Evolutionary conservation across 2,888 invertebrate genomes (phyloP).

Genomic region (Scaptomyza cyrtandrae): DNA sequence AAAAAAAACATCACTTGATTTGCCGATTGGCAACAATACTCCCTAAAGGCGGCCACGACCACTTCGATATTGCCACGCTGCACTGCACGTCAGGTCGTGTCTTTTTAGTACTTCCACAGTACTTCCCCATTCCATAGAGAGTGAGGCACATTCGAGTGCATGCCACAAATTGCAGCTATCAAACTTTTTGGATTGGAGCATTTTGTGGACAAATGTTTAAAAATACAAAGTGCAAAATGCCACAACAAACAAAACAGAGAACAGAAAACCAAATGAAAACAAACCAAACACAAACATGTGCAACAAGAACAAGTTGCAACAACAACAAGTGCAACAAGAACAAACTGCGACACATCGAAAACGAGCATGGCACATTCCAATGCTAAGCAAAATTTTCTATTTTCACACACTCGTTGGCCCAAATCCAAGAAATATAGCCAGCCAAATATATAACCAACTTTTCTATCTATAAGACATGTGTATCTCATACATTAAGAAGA

Average conservation of each 20-base stretch:
- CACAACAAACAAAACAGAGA: constrained; percentile 45
- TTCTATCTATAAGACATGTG: constrained; percentile 50
- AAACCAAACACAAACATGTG: constrained; percentile 33
- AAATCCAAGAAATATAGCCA: constrained; percentile 77
- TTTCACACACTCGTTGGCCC: constrained; percentile 79
- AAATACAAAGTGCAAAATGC: constrained; percentile 67
- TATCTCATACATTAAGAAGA: neutral
- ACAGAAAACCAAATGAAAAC: constrained; percentile 41
- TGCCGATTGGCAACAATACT: constrained; percentile 43
- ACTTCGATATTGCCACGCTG: constrained; percentile 33
- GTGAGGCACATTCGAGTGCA: constrained; percentile 45
- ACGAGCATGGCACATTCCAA: constrained; percentile 75
- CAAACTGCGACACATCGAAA: constrained; percentile 49
- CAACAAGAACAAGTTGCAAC: too few species aligned
- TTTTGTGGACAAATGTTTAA: constrained; percentile 72
- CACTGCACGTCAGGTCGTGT: neutral
- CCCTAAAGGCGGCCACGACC: constrained; percentile 39
- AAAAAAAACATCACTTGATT: constrained; percentile 34
- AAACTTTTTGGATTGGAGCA: constrained; percentile 63
- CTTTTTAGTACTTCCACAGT: constrained; percentile 9
- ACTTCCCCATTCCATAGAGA: constrained; percentile 54
- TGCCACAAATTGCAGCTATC: constrained; percentile 68
- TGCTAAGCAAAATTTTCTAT: constrained; percentile 76
- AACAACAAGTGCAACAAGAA: constrained; percentile 24
- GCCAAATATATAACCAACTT: constrained; percentile 42